Evolutionary conservation across 2,888 invertebrate genomes (phyloP).

Genomic region (Polydrusus tereticollis): DNA sequence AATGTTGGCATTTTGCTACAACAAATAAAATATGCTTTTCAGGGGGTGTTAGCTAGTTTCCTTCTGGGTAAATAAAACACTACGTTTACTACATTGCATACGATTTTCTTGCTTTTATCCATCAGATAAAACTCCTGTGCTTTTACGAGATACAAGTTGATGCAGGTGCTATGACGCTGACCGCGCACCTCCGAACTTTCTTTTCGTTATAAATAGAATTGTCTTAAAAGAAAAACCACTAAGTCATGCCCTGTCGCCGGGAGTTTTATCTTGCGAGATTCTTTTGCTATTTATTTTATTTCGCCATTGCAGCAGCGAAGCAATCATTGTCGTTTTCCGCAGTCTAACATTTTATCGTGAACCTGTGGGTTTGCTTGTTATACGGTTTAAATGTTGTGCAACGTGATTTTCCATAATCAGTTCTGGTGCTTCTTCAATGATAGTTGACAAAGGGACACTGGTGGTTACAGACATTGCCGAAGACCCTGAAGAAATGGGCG

Average conservation of each 20-base stretch:
- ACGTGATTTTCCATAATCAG: background rate
- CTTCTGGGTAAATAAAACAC: too few relatives aligned
- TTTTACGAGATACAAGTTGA: background rate
- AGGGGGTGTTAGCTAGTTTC: too few relatives aligned
- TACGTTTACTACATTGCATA: too few relatives aligned
- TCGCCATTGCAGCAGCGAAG: conserved; percentile 8
- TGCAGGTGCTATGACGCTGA: too few relatives aligned
- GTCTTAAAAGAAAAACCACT: conserved; percentile 6
- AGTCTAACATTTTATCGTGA: background rate
- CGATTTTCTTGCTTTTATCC: too few relatives aligned
- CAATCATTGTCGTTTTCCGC: background rate
- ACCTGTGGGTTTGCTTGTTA: conserved; percentile 10
- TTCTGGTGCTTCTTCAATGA: background rate
- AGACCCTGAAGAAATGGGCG: conserved; percentile 21
- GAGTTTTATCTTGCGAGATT: too few relatives aligned
- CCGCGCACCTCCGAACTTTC: conserved; percentile 9
- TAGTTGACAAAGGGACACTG: background rate
- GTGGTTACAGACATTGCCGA: too few relatives aligned
- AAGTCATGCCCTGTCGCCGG: conserved; percentile 17
- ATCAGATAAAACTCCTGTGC: too few relatives aligned
- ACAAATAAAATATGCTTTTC: too few relatives aligned
- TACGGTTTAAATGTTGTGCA: conserved; percentile 5
- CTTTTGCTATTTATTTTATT: conserved; percentile 12
- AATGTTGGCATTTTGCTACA: too few relatives aligned
- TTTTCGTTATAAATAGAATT: conserved; percentile 29